phyloP scores from a whole-genome alignment of 1,140 invertebrate species.

The Sesamia nonagrioides region DNA sequence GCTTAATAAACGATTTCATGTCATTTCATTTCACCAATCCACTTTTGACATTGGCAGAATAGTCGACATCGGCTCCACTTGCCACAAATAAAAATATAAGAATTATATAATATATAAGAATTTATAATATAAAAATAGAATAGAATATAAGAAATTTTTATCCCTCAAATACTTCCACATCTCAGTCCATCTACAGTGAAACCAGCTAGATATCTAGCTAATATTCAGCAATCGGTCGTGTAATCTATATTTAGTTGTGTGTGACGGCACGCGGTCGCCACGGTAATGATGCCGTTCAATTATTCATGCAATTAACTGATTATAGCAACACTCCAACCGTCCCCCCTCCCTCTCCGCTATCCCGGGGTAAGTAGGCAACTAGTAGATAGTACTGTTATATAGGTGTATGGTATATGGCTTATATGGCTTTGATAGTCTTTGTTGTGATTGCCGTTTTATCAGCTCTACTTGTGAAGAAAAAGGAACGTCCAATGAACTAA shows the following conservation, averaged over 20 bases:
- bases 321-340: constrained; percentile 72
- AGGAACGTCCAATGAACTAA: too few relatives aligned
- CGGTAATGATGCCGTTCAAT: constrained; percentile 75
- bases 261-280: constrained; percentile 46
- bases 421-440: not conserved
- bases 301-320: constrained; percentile 86
- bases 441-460: not conserved
- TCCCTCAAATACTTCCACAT: not conserved
- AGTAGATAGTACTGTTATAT: not conserved
- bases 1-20: too few relatives aligned
- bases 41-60: too few relatives aligned
- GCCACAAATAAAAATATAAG: too few relatives aligned
- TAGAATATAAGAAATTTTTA: not conserved
- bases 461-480: too few relatives aligned
- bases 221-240: not conserved
- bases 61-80: too few relatives aligned
- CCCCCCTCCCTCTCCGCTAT: not conserved
- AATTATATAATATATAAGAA: too few relatives aligned
- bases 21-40: too few relatives aligned
- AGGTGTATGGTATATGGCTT: not conserved
- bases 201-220: not conserved
- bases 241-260: constrained; percentile 42
- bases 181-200: not conserved
- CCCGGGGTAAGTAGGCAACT: not conserved
- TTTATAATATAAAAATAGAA: too few relatives aligned